phyloP scores from a whole-genome alignment of 2,797 vertebrate species.

The Leptodactylus fallax region DNA sequence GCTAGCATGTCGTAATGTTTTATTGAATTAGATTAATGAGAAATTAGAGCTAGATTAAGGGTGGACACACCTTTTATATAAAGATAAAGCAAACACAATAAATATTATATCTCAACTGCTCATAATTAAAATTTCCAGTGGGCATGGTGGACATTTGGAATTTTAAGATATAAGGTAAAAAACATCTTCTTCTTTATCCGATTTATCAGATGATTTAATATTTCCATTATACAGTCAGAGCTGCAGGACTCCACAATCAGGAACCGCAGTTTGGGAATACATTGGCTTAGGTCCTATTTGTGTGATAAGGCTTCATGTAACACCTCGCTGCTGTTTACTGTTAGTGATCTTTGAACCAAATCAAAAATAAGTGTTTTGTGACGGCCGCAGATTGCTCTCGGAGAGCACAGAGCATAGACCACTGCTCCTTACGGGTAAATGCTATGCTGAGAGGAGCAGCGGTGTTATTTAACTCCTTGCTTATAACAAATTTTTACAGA shows the following conservation, averaged over 20 bases:
- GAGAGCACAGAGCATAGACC: slow-evolving; percentile 42
- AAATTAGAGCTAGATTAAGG: too few relatives aligned
- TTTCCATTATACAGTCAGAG: slow-evolving; percentile 32
- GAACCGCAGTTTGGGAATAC: slow-evolving; percentile 28
- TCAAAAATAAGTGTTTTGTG: slow-evolving; percentile 55
- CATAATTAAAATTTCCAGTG: too few relatives aligned
- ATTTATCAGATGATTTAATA: slow-evolving; percentile 26
- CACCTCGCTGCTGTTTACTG: slow-evolving; percentile 53
- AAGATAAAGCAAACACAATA: too few relatives aligned
- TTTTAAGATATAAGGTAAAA: slow-evolving; percentile 7
- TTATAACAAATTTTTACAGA: background rate
- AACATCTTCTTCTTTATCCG: slow-evolving; percentile 2
- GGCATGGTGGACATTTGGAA: background rate
- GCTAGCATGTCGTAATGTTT: too few relatives aligned
- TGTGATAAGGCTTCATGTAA: slow-evolving; percentile 49
- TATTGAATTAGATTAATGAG: too few relatives aligned
- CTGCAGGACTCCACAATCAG: slow-evolving; percentile 24
- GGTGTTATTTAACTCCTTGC: slow-evolving; percentile 16
- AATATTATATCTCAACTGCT: too few relatives aligned
- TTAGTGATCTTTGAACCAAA: slow-evolving; percentile 53
- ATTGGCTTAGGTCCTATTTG: slow-evolving; percentile 40
- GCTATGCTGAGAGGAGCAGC: background rate
- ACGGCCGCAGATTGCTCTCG: slow-evolving; percentile 36
- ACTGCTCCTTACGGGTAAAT: slow-evolving; percentile 33
- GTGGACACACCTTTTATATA: too few relatives aligned